Conservation (phyloP, 2,113 vertebrate genomes). For the Cacatua alba region DNA sequence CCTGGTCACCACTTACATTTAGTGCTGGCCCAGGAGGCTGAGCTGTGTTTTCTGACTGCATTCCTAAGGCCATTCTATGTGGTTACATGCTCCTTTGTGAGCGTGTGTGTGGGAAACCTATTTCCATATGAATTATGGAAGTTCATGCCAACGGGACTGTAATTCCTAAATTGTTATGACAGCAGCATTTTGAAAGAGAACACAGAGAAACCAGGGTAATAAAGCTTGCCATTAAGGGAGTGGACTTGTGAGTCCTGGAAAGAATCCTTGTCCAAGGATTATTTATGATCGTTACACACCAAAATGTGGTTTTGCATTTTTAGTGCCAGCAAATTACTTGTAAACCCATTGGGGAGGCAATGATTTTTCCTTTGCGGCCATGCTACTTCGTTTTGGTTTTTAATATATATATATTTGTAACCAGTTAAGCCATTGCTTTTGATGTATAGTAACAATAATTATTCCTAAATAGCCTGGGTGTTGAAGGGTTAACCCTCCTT, state of each 20-base stretch:
- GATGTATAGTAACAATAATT: constrained; percentile 28
- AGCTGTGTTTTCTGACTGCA: rapidly evolving
- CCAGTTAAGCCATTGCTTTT: neutral
- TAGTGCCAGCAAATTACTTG: constrained; percentile 64
- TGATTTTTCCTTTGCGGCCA: constrained; percentile 23
- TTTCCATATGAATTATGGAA: constrained; percentile 8
- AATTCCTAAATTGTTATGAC: constrained; percentile 23
- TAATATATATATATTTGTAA: neutral
- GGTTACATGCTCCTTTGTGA: neutral
- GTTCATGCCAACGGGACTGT: neutral
- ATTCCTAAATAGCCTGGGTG: neutral
- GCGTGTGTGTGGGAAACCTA: neutral
- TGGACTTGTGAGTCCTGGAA: constrained; percentile 20
- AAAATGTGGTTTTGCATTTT: constrained; percentile 64
- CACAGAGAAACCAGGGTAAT: constrained; percentile 28
- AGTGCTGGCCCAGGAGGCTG: neutral
- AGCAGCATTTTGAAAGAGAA: constrained; percentile 20
- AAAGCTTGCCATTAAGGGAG: constrained; percentile 28
- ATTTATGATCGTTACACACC: constrained; percentile 53
- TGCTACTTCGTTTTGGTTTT: neutral
- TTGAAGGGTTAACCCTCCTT: neutral
- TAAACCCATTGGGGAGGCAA: constrained; percentile 39
- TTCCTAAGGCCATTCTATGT: neutral
- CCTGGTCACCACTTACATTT: neutral
- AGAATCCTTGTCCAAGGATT: constrained; percentile 47